Percentiles rank a stretch among this genome's conserved stretches.
phyloP scores from a whole-genome alignment of 2,888 invertebrate genomes.

The Nemurella pictetii region DNA sequence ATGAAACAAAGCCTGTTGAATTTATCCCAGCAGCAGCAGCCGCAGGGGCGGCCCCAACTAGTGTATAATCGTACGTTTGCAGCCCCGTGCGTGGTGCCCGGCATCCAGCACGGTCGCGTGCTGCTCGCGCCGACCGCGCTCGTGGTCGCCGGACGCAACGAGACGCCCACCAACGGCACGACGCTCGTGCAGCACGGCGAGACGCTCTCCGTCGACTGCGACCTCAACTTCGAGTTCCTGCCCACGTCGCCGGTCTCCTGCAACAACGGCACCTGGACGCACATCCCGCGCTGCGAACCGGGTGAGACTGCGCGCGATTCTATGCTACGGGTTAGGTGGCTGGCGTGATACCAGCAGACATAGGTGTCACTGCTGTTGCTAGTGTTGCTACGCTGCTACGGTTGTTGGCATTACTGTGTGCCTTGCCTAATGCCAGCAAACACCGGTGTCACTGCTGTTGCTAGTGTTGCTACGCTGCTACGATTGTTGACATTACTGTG shows the following conservation, averaged over 20 bases:
- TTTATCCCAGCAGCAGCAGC: too few species aligned
- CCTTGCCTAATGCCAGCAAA: too few species aligned
- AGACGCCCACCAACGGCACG: conserved; percentile 53
- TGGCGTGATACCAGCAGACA: too few species aligned
- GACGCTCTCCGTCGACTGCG: conserved; percentile 75
- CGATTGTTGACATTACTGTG: too few species aligned
- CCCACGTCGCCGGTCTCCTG: conserved; percentile 77
- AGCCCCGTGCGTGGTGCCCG: conserved; percentile 94
- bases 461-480: too few species aligned
- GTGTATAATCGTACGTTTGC: too few species aligned
- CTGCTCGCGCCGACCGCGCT: conserved; percentile 58
- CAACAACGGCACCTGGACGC: conserved; percentile 94
- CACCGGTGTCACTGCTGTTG: too few species aligned
- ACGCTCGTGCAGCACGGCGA: conserved; percentile 72
- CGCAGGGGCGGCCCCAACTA: too few species aligned
- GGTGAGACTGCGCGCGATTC: conserved; percentile 56
- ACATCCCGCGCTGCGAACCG: conserved; percentile 83
- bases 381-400: too few species aligned
- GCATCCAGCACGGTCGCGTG: conserved; percentile 77
- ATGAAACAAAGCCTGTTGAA: too few species aligned
- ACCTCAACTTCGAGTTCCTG: conserved; percentile 78
- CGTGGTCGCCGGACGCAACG: conserved; percentile 52
- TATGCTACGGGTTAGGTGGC: neutral
- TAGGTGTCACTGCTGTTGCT: too few species aligned
- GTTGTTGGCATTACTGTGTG: too few species aligned